Base-by-base conservation (phyloP, 2,888 invertebrate genomes). In the Xestoiulus laeticollis region DNA sequence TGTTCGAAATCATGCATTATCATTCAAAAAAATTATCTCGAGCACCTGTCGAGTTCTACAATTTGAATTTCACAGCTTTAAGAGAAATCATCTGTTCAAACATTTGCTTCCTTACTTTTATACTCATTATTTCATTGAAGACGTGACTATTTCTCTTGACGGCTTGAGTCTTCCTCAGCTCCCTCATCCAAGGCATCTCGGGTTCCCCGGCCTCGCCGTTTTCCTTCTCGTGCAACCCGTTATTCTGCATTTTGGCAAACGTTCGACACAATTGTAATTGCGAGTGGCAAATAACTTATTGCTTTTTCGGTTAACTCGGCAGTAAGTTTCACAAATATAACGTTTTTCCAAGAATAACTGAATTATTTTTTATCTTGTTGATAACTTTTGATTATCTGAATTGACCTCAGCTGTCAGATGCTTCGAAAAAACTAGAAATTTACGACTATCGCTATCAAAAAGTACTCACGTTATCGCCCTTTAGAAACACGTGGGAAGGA, bases 141-240 rank as follows among this genome's bases (percentile, higher is more conserved):
- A n/a, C 59, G 32, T 85, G 87, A 85, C 84, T 84, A 12, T 38
- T 59, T 87, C 87, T 85, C 59, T 87, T 87, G 14, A 59, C 68
- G 0, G 68, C 68, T 89, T 96, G 96, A 90, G 95, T 96, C 89
- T 95, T 93, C 91, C 96, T 96, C 89, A 96, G 93, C 91, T 96
- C 96, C 89, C 94, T 95, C 94, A 96, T 95, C 96, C 96, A 96
- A 0, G 96, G 96, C 95, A 88, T 91, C 90, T 89, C 87, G 89
- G 90, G 89, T 44, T 91, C 90, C 68, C 90, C 90, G 48, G 91
- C 89, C 44, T 90, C 90, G 82, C 89, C 88, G n/a, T 89, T 89
- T 19, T 33, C 43, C 87, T 68, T 87, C 22, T 87, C 87, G n/a
- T 59, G 68, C 33, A 53, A 26, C 68, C 68, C 68, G 26, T 68